phyloP scores from a whole-genome alignment of 2,888 invertebrate species.

The Patella pellucida region DNA sequence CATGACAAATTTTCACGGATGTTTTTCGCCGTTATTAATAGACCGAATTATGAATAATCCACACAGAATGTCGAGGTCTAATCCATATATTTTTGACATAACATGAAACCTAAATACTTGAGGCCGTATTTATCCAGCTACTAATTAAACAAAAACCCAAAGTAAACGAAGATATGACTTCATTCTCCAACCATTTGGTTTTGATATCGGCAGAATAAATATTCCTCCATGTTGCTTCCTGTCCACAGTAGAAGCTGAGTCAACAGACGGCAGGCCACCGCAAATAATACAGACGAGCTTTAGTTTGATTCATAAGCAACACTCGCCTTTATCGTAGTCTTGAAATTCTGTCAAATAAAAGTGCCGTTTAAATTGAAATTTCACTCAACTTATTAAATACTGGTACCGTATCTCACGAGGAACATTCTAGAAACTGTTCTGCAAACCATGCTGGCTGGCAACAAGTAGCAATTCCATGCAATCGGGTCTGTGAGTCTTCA shows the following conservation, averaged over 20 bases:
- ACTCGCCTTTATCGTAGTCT: too few species aligned
- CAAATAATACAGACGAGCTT: background rate
- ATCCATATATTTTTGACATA: slow-evolving; percentile 11
- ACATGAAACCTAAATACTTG: slow-evolving; percentile 9
- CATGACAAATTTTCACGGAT: too few species aligned
- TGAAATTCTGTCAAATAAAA: too few species aligned
- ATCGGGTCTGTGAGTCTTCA: too few species aligned
- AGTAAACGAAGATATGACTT: slow-evolving; percentile 5
- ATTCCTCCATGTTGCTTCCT: slow-evolving; percentile 2
- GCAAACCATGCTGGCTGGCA: too few species aligned
- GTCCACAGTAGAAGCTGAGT: slow-evolving; percentile 10
- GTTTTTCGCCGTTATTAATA: background rate
- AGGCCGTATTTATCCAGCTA: slow-evolving; percentile 9
- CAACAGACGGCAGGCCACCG: background rate
- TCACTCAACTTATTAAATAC: too few species aligned
- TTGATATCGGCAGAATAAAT: slow-evolving; percentile 9
- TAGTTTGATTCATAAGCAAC: too few species aligned
- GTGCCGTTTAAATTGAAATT: too few species aligned
- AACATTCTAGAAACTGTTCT: too few species aligned
- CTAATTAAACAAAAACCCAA: slow-evolving; percentile 10
- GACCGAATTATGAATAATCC: background rate
- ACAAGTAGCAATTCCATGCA: too few species aligned
- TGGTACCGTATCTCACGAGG: too few species aligned
- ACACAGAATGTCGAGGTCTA: background rate
- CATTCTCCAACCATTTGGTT: slow-evolving; percentile 5